Evolutionary conservation across 2,113 vertebrate genomes (phyloP), one percentile per base, ranked within the genome.

Genomic region (Parus major): DNA sequence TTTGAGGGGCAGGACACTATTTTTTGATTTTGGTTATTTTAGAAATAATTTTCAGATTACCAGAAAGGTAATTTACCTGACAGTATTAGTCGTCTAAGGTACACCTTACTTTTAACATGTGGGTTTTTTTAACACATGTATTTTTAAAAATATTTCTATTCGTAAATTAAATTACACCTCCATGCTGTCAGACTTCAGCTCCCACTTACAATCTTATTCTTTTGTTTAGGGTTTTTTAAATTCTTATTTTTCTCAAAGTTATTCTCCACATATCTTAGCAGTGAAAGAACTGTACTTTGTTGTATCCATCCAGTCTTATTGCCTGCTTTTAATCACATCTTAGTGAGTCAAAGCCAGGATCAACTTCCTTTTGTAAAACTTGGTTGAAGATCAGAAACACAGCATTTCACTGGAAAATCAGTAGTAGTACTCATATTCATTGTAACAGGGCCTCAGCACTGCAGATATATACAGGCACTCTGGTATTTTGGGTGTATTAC

Each of bases 61-160:
- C 12, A 59, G 27, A 24, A 68, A 77, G 7, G 20, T 90, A 66
- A 88, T 44, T 84, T 52, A 36, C 20, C 41, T 82, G 46, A 28
- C 53, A 77, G n/a, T 64, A 27, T 82, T 92, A 42, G 9, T 93
- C 55, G 24, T 73, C 28, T 59, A 59, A 83, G 36, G 24, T 63
- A 6, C 15, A 56, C 22, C 7, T 82, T 82, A 46, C 50, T 81
- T 88, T 82, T 86, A 94, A 68, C 13, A 12, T 52, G 11, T 59
- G 29, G 39, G 15, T 42, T 42, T 42, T 42, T 42, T 42, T 12
- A 39, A 39, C 39, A 39, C 7, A 0, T 19, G 24, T 29, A 47
- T 46, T 83, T 95, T 91, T 49, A 9, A 0, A 93, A 92, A 46
- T 94, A 90, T 88, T 94, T 94, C 55, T 65, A 63, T 90, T 83